Base-by-base conservation (phyloP, 2,113 vertebrate genomes). In the Lagenorhynchus albirostris region DNA sequence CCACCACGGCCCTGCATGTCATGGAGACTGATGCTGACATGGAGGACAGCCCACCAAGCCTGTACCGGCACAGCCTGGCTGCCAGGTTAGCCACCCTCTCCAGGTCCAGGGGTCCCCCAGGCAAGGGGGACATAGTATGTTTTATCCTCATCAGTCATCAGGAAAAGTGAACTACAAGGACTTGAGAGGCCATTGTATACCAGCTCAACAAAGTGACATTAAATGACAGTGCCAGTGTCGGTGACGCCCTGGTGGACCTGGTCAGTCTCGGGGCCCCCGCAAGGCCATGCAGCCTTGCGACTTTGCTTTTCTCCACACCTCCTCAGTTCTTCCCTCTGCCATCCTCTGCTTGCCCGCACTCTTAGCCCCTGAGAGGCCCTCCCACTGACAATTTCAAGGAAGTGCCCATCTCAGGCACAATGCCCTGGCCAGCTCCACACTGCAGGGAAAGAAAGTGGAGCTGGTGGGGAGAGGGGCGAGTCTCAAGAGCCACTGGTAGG, bases 1-100 rank as follows among this genome's bases (percentile, higher is more conserved):
- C 99, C 41, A 99, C 99, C 12, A 98, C 97, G 20, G 98, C 98
- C 36, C 99, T 99, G 81, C 99, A 99, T 8, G 97, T 99, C 4
- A 99, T 99, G 14, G 98, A 99, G 82, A 99, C 99, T 79, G 99
- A 99, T 53, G 98, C 99, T 97, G 99, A 99, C 71, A 97, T 98
- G 2, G 98, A 98, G 88, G 98, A 98, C 97, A 96, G 97, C 93
- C 81, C 90, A 0, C 98, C 99, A 87, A 99, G 99, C 94, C 92
- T 99, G 95, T 99, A 98, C 60, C 99, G 98, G 96, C 99, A 99
- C 98, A 99, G 99, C 84, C 92, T 99, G 97, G 99, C 99, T 29
- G 99, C 98, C 97, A 99, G 99, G 99, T 99, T 98, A 98, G 98
- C 94, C 44, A 1, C 33, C 38, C 29, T 6, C 50, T 36, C 18